phyloP scores from a whole-genome alignment of 2,797 vertebrate species.

The Alcedo quadribrachys region DNA sequence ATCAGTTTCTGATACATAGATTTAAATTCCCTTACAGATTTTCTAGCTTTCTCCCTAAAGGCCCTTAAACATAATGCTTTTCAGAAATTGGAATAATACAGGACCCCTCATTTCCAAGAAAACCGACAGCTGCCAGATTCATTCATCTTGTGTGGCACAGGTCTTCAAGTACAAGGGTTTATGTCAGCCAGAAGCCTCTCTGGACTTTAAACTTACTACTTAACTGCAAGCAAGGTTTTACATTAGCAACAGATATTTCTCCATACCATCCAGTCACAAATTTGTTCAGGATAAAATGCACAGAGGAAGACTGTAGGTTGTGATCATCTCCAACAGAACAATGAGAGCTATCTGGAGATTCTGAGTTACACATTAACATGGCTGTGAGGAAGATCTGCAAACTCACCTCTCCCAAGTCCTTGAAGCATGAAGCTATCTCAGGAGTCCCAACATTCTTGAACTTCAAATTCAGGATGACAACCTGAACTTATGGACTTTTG shows the following conservation, averaged over 20 bases:
- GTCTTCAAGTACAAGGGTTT: background rate
- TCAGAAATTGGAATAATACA: background rate
- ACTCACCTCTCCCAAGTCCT: background rate
- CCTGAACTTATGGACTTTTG: background rate
- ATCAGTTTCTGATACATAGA: background rate
- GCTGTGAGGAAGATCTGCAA: background rate
- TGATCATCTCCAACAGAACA: background rate
- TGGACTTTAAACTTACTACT: background rate
- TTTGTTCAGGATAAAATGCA: background rate
- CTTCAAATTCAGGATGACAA: background rate
- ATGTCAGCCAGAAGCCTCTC: background rate
- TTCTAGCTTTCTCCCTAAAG: background rate
- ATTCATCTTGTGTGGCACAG: background rate
- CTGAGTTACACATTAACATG: background rate
- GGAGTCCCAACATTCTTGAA: background rate
- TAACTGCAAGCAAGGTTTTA: background rate
- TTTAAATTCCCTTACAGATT: background rate
- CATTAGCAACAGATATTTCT: background rate
- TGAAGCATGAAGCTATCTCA: background rate
- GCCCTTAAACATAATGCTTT: background rate
- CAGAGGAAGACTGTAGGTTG: background rate
- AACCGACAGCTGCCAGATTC: background rate
- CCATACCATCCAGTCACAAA: background rate
- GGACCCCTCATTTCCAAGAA: background rate
- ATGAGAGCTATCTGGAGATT: background rate